phyloP scores from a whole-genome alignment of 2,113 vertebrate species.

The Machaerirhynchus nigripectus region DNA sequence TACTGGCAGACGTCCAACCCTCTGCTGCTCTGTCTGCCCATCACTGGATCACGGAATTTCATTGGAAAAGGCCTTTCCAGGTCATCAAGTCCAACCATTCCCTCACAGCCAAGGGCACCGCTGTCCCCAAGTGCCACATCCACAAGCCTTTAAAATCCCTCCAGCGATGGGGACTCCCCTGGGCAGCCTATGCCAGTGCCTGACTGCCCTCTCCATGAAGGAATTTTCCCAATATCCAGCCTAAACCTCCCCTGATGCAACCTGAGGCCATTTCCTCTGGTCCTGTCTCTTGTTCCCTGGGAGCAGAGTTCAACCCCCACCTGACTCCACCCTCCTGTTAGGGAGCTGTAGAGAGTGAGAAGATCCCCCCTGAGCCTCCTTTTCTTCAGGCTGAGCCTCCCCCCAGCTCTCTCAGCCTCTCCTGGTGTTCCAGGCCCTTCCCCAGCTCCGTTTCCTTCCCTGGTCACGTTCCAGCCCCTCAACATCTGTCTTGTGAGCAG shows the following conservation, averaged over 20 bases:
- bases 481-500: neutral
- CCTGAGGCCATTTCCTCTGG: neutral
- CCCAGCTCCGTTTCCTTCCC: neutral
- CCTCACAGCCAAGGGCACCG: neutral
- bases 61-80: neutral
- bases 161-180: neutral
- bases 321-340: neutral
- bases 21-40: rapidly evolving
- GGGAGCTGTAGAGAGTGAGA: neutral
- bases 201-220: neutral
- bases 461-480: neutral
- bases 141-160: neutral
- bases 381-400: neutral
- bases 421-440: neutral
- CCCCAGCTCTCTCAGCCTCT: neutral
- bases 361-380: neutral
- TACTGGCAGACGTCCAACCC: neutral
- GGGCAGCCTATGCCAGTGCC: neutral
- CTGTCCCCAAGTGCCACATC: neutral
- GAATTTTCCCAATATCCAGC: neutral
- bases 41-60: neutral
- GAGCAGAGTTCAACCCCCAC: rapidly evolving
- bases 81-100: neutral
- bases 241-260: neutral
- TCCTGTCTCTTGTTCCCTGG: neutral